Percentiles rank a stretch among this genome's conserved stretches.
phyloP scores from a whole-genome alignment of 2,797 vertebrate species.

The Picus viridis region DNA sequence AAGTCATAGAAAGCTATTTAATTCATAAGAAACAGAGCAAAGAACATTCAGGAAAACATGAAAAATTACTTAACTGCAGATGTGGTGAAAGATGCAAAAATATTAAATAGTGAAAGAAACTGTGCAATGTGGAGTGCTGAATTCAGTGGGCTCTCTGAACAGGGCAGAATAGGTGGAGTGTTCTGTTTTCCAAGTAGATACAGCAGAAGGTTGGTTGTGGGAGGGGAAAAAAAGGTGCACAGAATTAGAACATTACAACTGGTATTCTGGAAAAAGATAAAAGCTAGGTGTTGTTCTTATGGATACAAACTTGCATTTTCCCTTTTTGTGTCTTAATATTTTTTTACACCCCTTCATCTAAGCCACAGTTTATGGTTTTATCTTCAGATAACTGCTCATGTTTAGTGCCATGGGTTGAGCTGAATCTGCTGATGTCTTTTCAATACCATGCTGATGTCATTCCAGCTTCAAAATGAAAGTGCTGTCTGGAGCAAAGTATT shows the following conservation, averaged over 20 bases:
- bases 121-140: accelerated
- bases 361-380: neutral
- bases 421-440: too few species aligned
- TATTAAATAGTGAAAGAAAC: neutral
- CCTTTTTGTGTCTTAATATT: neutral
- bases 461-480: too few species aligned
- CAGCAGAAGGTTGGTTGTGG: neutral
- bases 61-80: neutral
- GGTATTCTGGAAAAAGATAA: neutral
- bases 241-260: neutral
- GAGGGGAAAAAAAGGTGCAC: neutral
- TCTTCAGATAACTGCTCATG: neutral
- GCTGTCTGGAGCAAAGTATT: too few species aligned
- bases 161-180: neutral
- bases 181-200: neutral
- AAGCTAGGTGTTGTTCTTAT: neutral
- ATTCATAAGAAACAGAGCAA: neutral
- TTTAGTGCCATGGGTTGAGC: neutral
- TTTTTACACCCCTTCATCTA: neutral
- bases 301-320: neutral
- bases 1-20: neutral
- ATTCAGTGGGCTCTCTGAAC: neutral
- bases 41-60: neutral
- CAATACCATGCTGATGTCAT: too few species aligned
- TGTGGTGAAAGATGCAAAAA: neutral